phyloP scores from a whole-genome alignment of 2,888 invertebrate genomes.

The Xanthorhoe designata region DNA sequence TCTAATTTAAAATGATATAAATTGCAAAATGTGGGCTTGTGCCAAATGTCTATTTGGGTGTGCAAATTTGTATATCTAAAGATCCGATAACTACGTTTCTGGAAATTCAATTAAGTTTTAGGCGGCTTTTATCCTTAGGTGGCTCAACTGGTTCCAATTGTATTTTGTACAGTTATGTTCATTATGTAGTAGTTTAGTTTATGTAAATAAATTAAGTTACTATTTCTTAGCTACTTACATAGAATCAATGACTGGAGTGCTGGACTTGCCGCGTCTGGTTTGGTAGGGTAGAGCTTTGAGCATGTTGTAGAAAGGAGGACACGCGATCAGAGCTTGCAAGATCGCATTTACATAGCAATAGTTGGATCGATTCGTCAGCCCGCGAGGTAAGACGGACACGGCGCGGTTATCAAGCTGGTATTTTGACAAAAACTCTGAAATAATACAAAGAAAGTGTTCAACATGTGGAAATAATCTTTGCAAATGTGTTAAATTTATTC shows the following conservation, averaged over 20 bases:
- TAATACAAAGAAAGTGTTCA: constrained; percentile 1
- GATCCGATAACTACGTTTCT: too few relatives aligned
- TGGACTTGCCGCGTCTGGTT: constrained; percentile 85
- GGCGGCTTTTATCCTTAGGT: too few relatives aligned
- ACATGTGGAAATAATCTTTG: neutral
- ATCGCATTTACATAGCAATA: constrained; percentile 99
- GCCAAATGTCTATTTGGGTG: too few relatives aligned
- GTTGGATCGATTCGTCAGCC: constrained; percentile 96
- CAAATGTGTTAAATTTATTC: neutral
- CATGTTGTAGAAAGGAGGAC: constrained; percentile 97
- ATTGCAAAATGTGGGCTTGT: too few relatives aligned
- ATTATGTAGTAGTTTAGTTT: too few relatives aligned
- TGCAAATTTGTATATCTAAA: too few relatives aligned
- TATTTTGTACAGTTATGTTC: too few relatives aligned
- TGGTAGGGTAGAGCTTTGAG: constrained; percentile 91
- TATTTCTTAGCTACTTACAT: constrained; percentile 88
- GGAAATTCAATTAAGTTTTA: too few relatives aligned
- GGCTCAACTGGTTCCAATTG: too few relatives aligned
- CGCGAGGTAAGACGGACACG: constrained; percentile 94
- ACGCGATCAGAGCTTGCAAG: constrained; percentile 96
- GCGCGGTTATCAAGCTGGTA: constrained; percentile 92
- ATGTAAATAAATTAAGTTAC: too few relatives aligned
- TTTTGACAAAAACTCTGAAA: constrained; percentile 90
- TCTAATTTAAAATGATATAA: too few relatives aligned
- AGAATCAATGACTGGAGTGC: constrained; percentile 95